Conservation (phyloP, 2,888 invertebrate genomes). For the Pollenia griseotomentosa region DNA sequence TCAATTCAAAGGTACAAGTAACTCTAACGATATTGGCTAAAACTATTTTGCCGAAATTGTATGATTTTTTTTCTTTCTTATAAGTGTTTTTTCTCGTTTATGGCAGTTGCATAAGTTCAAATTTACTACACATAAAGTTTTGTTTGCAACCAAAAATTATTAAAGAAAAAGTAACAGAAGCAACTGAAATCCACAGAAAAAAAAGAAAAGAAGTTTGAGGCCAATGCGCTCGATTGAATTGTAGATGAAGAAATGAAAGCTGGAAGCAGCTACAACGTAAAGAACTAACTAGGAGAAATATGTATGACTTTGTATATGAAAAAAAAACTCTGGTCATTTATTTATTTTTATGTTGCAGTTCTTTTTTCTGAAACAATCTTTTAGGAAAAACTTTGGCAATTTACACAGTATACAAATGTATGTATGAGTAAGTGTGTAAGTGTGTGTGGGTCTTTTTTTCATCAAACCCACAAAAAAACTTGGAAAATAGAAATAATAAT, state of each 20-base stretch:
- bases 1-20: slow-evolving; percentile 26
- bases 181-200: slow-evolving; percentile 19
- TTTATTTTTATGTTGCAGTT: slow-evolving; percentile 57
- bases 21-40: slow-evolving; percentile 45
- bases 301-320: neutral
- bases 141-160: slow-evolving; percentile 62
- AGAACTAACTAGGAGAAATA: slow-evolving; percentile 16
- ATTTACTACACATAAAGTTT: slow-evolving; percentile 71
- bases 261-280: slow-evolving; percentile 25
- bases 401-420: slow-evolving; percentile 60
- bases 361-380: slow-evolving; percentile 50
- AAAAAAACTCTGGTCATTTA: slow-evolving; percentile 71
- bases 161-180: slow-evolving; percentile 40
- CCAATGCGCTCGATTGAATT: slow-evolving; percentile 73
- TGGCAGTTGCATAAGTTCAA: slow-evolving; percentile 67
- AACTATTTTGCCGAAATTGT: slow-evolving; percentile 57
- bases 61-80: slow-evolving; percentile 33
- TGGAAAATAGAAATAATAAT: neutral
- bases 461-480: slow-evolving; percentile 22
- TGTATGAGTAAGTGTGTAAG: neutral
- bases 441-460: neutral
- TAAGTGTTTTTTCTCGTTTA: slow-evolving; percentile 7
- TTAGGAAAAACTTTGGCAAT: slow-evolving; percentile 68
- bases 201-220: slow-evolving; percentile 40
- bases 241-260: slow-evolving; percentile 56